Evolutionary conservation across 2,888 invertebrate genomes (phyloP), one percentile per base, ranked within the genome.

Genomic region (Phorcus lineatus): DNA sequence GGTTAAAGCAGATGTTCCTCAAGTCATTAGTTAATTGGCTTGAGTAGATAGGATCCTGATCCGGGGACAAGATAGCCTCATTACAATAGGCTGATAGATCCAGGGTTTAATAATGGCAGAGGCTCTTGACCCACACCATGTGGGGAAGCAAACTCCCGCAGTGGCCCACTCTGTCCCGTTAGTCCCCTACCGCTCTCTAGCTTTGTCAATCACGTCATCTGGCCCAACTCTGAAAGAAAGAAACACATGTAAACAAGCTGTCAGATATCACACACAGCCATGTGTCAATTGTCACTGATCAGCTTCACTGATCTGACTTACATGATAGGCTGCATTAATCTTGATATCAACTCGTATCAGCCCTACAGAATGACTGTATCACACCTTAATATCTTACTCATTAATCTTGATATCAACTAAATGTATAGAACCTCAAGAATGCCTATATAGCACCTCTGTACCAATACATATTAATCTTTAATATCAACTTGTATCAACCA

Each of bases 241-340:
- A 40, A 70, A 19, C 70, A 70, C 17, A 36, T 40, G 70, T 40
- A 40, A 36, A 70, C 70, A 70, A 40, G 31, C 31, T 40, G 70
- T 70, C 36, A 40, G 19, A 36, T 70, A 36, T 70, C 70, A n/a
- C 70, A 40, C 70, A 31, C 36, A 19, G 36, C 70, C 17, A 16
- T 70, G 70, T 70, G 70, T 70, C 70, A 70, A 31, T 70, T 70
- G 70, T 70, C 36, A 40, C 70, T 40, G 70, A 70, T 70, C 9
- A 7, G 19, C 31, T 70, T 70, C 17, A 36, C 40, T 70, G 70
- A 70, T 70, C 36, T n/a, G 19, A 17, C 11, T 19, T 70, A 40
- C 19, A 70, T 47, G 47, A 47, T 47, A 47, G 47, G 47, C 47
- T 47, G 47, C 47, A 47, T 47, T 47, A 47, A 47, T 36, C 70